A percentile compares a stretch with the other conserved stretches of the same genome.
Evolutionary conservation across 1,140 invertebrate genomes (phyloP).

Genomic region (Atta cephalotes): DNA sequence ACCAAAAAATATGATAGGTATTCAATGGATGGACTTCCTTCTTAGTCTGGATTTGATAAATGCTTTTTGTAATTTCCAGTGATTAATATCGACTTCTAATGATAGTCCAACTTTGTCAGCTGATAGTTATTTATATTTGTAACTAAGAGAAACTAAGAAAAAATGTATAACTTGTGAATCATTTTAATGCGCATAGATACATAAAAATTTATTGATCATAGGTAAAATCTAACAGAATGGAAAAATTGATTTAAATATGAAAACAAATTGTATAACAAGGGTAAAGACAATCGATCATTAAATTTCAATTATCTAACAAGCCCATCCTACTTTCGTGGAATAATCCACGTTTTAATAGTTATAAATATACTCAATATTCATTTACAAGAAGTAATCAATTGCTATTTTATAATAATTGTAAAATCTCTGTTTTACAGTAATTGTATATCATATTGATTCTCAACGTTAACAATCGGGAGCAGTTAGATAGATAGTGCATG

Average conservation of each 20-base stretch:
- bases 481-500: conserved; percentile 47
- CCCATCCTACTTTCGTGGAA: conserved; percentile 28
- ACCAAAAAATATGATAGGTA: conserved; percentile 55
- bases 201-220: background rate
- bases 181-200: conserved; percentile 27
- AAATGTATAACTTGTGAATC: background rate
- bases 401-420: conserved; percentile 6
- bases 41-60: conserved; percentile 23
- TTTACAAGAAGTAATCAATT: background rate
- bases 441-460: conserved; percentile 27
- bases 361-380: conserved; percentile 27
- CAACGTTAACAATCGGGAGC: background rate
- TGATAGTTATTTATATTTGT: conserved; percentile 36
- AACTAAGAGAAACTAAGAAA: background rate
- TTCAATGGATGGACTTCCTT: conserved; percentile 29
- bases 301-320: conserved; percentile 27
- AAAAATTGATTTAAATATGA: conserved; percentile 37
- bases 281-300: conserved; percentile 6
- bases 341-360: background rate
- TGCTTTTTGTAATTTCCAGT: conserved; percentile 16
- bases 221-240: conserved; percentile 8
- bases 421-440: conserved; percentile 21
- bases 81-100: conserved; percentile 21
- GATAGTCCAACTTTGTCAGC: background rate
- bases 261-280: conserved; percentile 6